Base-by-base conservation (phyloP, 2,888 invertebrate species). In the Nymphalis polychloros region DNA sequence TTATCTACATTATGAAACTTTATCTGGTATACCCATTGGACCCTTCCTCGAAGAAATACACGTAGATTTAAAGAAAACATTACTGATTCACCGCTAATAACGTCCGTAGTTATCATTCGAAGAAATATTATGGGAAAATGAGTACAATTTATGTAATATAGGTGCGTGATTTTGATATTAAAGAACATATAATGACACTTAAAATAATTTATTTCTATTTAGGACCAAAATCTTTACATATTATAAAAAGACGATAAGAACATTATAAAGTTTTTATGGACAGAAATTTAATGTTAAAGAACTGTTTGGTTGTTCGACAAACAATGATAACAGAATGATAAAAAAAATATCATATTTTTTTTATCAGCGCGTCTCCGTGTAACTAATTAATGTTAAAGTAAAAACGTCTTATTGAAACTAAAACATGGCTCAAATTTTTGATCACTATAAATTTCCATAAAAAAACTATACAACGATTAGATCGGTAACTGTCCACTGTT, bases 1-100 rank as follows among this genome's bases (percentile, higher is more conserved):
- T 89, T 92, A 92, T 92, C 91, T 92, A 92, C 92, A 92, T 84
- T 83, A 84, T 84, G 88, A 89, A 90, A 89, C 92, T 90, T 88
- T 86, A 90, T 92, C 92, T 90, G 92, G 89, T 66, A 63, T 66
- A 65, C 65, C 79, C 67, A 83, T 82, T 88, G 88, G 87, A 88
- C 87, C 89, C 88, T 80, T 77, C 79, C 80, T 79, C 79, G 82
- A 85, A 81, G 76, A 81, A 83, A 83, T 68, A 69, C 63, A 80
- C 81, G 75, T 81, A 72, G 79, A 77, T 76, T 75, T 75, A 77
- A 74, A 78, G 76, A 78, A 76, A 78, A 80, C 62, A 80, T 79
- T 78, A 81, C 76, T 76, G 79, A 84, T 87, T 87, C 86, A 84
- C 89, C 72, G 72, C 70, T 72, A 59, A 68, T 48, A 55, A 63